phyloP scores from a whole-genome alignment of 2,888 invertebrate species.

The Apoderus coryli region DNA sequence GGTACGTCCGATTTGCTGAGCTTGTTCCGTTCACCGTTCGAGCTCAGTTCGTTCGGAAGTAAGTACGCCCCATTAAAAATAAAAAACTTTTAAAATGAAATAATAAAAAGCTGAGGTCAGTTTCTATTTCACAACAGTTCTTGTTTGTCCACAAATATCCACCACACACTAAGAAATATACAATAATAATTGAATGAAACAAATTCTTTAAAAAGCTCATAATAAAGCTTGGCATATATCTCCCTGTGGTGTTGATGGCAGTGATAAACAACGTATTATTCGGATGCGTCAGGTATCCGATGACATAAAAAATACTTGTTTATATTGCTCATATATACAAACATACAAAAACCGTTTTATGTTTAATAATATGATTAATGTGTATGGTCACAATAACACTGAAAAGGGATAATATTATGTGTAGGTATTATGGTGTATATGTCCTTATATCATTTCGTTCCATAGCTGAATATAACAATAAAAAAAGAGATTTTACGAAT shows the following conservation, averaged over 20 bases:
- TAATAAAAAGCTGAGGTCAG: too few species aligned
- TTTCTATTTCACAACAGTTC: too few species aligned
- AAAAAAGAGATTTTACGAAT: constrained; percentile 21
- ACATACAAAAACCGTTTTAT: constrained; percentile 28
- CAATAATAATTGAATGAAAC: constrained; percentile 22
- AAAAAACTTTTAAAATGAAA: too few species aligned
- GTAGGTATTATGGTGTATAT: too few species aligned
- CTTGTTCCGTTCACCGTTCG: too few species aligned
- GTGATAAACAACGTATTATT: constrained; percentile 36
- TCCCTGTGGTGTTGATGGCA: constrained; percentile 35
- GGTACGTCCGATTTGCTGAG: too few species aligned
- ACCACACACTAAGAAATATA: too few species aligned
- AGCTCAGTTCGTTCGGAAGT: too few species aligned
- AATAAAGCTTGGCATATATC: constrained; percentile 25
- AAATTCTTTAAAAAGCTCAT: constrained; percentile 23
- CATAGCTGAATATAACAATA: too few species aligned
- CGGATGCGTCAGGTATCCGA: constrained; percentile 35
- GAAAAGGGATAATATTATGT: not conserved
- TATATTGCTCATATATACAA: constrained; percentile 34
- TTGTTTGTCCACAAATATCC: too few species aligned
- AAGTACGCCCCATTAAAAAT: too few species aligned
- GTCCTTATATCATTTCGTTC: too few species aligned
- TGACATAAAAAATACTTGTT: constrained; percentile 39
- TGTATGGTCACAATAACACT: constrained; percentile 25
- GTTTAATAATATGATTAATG: constrained; percentile 37